phyloP scores from a whole-genome alignment of 1,140 invertebrate species.

The Spodoptera frugiperda region DNA sequence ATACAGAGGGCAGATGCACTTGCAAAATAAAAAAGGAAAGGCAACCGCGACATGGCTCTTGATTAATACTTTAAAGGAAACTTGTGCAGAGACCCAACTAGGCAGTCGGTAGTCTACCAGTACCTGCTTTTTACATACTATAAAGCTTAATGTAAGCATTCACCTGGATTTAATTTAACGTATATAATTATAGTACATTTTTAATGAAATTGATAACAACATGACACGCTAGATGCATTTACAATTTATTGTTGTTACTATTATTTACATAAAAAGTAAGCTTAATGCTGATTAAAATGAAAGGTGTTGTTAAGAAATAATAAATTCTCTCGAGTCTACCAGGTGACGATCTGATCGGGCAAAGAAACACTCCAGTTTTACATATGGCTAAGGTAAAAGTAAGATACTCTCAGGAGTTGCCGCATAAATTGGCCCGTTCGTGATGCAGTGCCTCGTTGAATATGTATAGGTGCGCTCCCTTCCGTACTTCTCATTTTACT shows the following conservation, averaged over 20 bases:
- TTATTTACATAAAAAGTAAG: conserved; percentile 2
- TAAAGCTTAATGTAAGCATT: conserved; percentile 39
- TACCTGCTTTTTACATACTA: conserved; percentile 39
- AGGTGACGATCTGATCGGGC: conserved; percentile 82
- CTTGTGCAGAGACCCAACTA: conserved; percentile 60
- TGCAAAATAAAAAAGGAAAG: conserved; percentile 59
- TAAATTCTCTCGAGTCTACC: conserved; percentile 71
- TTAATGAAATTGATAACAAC: conserved; percentile 42
- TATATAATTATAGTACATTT: conserved; percentile 37
- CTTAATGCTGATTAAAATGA: conserved; percentile 16
- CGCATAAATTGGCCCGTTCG: conserved; percentile 84
- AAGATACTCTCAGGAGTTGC: conserved; percentile 80
- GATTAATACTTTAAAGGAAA: conserved; percentile 77
- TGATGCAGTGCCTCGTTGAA: conserved; percentile 85
- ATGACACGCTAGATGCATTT: conserved; percentile 22
- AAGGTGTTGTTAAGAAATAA: conserved; percentile 58
- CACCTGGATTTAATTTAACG: conserved; percentile 45
- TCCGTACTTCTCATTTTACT: conserved; percentile 86
- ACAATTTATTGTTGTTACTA: conserved; percentile 10
- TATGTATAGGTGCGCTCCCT: conserved; percentile 85
- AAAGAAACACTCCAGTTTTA: conserved; percentile 84
- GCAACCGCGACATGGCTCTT: conserved; percentile 62
- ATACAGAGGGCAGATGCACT: conserved; percentile 62
- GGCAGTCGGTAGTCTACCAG: conserved; percentile 50
- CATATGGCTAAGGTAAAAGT: conserved; percentile 81